Evolutionary conservation across 1,140 invertebrate genomes (phyloP).

Genomic region (Euwallacea fornicatus): DNA sequence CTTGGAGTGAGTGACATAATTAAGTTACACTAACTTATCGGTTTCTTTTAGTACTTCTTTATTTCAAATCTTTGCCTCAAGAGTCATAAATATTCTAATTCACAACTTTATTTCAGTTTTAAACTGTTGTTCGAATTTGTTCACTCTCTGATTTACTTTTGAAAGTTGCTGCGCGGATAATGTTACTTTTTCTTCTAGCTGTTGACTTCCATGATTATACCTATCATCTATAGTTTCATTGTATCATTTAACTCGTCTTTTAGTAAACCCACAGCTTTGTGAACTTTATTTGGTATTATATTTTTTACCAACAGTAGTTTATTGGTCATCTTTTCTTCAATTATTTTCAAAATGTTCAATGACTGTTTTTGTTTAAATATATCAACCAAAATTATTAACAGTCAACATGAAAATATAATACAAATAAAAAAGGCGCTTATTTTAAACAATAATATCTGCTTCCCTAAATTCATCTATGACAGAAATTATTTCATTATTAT

Average conservation of each 20-base stretch:
- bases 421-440: neutral
- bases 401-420: conserved; percentile 35
- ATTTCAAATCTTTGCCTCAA: conserved; percentile 26
- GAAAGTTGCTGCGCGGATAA: neutral
- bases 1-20: conserved; percentile 44
- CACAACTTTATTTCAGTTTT: conserved; percentile 6
- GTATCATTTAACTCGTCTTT: no score
- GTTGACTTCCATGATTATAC: no score
- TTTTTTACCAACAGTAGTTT: neutral
- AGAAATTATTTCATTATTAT: conserved; percentile 53
- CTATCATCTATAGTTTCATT: no score
- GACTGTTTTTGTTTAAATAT: neutral
- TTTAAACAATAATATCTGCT: conserved; percentile 25
- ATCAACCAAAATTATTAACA: conserved; percentile 42
- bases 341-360: neutral
- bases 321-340: neutral
- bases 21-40: conserved; percentile 41
- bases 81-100: neutral
- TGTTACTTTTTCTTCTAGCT: neutral
- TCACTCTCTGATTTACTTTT: conserved; percentile 7
- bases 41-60: conserved; percentile 14
- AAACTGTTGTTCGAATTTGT: neutral
- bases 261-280: no score
- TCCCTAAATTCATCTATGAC: conserved; percentile 50
- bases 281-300: no score